Conservation (phyloP, 2,888 invertebrate genomes). For the Hedychridium roseum region DNA sequence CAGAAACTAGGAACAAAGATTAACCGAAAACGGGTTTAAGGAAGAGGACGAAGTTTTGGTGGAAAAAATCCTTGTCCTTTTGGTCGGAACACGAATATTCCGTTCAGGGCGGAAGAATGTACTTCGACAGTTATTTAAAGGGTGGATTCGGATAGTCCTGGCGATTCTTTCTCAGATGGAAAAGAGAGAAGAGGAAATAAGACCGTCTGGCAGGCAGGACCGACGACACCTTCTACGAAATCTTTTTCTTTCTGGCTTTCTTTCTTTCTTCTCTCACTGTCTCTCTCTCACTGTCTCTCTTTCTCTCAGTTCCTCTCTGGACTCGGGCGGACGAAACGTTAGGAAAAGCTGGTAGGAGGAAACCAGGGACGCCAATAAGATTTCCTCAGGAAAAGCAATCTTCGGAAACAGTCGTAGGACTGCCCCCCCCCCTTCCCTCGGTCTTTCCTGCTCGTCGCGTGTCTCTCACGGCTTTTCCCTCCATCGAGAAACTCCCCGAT, state of each 20-base stretch:
- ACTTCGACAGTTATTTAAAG: too few relatives aligned
- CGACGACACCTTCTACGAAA: slow-evolving; percentile 17
- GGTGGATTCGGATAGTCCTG: too few relatives aligned
- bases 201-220: slow-evolving; percentile 1
- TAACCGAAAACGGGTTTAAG: too few relatives aligned
- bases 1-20: too few relatives aligned
- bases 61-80: too few relatives aligned
- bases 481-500: too few relatives aligned
- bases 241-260: slow-evolving; percentile 9
- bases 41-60: too few relatives aligned
- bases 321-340: background rate
- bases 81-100: too few relatives aligned
- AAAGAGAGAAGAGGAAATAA: slow-evolving; percentile 3
- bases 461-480: too few relatives aligned
- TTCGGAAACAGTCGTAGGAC: slow-evolving; percentile 24
- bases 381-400: slow-evolving; percentile 36
- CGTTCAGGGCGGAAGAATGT: too few relatives aligned
- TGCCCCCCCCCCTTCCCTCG: slow-evolving; percentile 5
- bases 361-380: slow-evolving; percentile 29
- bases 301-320: too few relatives aligned
- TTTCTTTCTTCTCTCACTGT: background rate
- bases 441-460: slow-evolving; percentile 3
- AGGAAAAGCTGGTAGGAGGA: slow-evolving; percentile 10
- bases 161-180: background rate
- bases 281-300: too few relatives aligned